phyloP scores from a whole-genome alignment of 2,888 invertebrate species.

The Horisme vitalbata region DNA sequence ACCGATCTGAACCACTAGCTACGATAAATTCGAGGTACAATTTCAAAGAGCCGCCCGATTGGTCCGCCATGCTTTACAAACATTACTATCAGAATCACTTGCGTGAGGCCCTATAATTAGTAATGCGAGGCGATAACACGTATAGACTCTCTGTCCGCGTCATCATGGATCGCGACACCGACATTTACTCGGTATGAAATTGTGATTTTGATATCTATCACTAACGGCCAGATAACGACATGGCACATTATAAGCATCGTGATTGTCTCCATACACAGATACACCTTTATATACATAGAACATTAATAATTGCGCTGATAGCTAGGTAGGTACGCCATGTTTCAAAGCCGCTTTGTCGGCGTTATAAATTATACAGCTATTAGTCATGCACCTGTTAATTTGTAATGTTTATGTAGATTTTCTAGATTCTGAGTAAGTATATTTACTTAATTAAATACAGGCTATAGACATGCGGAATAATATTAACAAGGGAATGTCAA shows the following conservation, averaged over 20 bases:
- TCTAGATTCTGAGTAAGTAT: slow-evolving; percentile 18
- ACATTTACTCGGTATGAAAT: slow-evolving; percentile 59
- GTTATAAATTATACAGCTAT: slow-evolving; percentile 40
- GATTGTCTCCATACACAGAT: slow-evolving; percentile 48
- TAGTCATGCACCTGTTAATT: slow-evolving; percentile 39
- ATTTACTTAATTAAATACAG: slow-evolving; percentile 24
- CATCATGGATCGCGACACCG: slow-evolving; percentile 62
- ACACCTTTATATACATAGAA: slow-evolving; percentile 33
- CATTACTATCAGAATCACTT: slow-evolving; percentile 50
- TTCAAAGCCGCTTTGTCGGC: slow-evolving; percentile 41
- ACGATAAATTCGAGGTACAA: slow-evolving; percentile 46
- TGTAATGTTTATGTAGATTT: slow-evolving; percentile 35
- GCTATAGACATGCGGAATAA: slow-evolving; percentile 6
- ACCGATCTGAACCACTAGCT: slow-evolving; percentile 28
- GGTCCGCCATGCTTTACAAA: slow-evolving; percentile 51
- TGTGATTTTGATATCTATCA: slow-evolving; percentile 60
- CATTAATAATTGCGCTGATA: slow-evolving; percentile 41
- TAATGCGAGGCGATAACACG: slow-evolving; percentile 60
- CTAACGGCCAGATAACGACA: slow-evolving; percentile 43
- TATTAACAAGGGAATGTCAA: background rate
- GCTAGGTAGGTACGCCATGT: slow-evolving; percentile 27
- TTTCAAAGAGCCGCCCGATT: slow-evolving; percentile 54
- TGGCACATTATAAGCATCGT: slow-evolving; percentile 27
- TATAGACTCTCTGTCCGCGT: slow-evolving; percentile 46
- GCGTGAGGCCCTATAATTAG: slow-evolving; percentile 75